Conservation (phyloP, 2,113 vertebrate species). For the Rhinopithecus roxellana region DNA sequence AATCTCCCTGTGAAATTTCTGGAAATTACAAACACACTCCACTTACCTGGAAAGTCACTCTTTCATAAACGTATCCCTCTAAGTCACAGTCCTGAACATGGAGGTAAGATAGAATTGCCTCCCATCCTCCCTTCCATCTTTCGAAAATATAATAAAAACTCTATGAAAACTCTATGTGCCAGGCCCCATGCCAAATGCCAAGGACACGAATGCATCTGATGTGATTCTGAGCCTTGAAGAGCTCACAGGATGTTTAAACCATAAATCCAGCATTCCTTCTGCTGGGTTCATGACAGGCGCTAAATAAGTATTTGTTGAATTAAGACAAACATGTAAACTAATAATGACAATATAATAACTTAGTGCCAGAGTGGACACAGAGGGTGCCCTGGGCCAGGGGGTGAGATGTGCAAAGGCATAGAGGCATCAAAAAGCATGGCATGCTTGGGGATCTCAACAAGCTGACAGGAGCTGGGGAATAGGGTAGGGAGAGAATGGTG, state of each 20-base stretch:
- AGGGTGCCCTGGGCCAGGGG: background rate
- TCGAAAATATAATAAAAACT: background rate
- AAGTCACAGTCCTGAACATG: background rate
- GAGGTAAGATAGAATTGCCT: background rate
- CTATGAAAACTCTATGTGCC: background rate
- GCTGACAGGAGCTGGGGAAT: background rate
- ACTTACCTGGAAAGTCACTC: background rate
- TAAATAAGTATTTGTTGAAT: background rate
- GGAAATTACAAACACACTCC: background rate
- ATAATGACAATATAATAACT: too few species aligned
- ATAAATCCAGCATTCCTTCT: background rate
- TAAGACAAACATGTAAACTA: background rate
- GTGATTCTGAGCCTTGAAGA: background rate
- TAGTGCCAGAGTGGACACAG: background rate
- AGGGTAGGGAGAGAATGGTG: background rate
- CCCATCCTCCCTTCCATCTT: background rate
- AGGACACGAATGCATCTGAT: background rate
- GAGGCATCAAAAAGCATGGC: background rate
- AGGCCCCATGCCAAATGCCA: background rate
- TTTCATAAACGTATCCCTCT: background rate
- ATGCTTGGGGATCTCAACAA: background rate
- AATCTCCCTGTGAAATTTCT: background rate
- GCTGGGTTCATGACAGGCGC: background rate
- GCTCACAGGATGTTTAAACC: background rate
- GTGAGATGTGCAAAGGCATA: background rate